Percentiles rank a stretch among this genome's conserved stretches.
These are phyloP conservation scores for Eudyptes chrysolophus DNA, from an alignment of 2,113 vertebrate species.

Conservation along the genomic window DNA sequence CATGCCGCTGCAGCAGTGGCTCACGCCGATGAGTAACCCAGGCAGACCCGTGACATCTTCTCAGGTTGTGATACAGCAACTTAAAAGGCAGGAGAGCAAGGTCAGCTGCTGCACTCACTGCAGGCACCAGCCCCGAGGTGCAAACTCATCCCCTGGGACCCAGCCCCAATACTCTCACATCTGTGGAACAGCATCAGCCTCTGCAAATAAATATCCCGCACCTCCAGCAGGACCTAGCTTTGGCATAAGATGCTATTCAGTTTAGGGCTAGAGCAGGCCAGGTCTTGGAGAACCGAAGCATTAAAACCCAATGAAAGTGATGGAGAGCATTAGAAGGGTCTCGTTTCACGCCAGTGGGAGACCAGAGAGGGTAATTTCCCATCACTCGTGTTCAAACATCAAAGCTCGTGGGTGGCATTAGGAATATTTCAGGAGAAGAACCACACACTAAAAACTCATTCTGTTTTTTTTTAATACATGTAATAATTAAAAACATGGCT, in stretches of 20 bases:
- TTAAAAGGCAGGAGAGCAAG: not conserved
- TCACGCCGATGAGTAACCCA: not conserved
- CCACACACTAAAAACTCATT: not conserved
- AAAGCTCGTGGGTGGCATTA: not conserved
- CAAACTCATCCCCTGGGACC: not conserved
- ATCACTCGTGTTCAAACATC: not conserved
- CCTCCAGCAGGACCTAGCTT: not conserved
- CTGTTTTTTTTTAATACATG: accelerated
- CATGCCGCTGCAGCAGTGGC: accelerated
- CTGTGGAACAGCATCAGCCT: not conserved
- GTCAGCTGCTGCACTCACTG: not conserved
- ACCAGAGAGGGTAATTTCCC: not conserved
- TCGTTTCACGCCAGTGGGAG: not conserved
- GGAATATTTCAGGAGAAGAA: not conserved
- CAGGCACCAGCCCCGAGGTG: not conserved
- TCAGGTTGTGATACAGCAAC: not conserved
- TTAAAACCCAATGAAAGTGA: not conserved
- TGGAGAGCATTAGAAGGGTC: not conserved
- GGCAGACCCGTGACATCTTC: accelerated
- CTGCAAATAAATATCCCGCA: not conserved
- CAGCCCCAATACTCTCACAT: accelerated
- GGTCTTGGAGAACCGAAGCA: not conserved
- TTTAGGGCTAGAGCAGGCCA: not conserved
- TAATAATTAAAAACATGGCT: not conserved
- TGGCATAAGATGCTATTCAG: accelerated